Base-by-base conservation (phyloP, 2,113 vertebrate species). In the Mesembrinibis cayennensis region DNA sequence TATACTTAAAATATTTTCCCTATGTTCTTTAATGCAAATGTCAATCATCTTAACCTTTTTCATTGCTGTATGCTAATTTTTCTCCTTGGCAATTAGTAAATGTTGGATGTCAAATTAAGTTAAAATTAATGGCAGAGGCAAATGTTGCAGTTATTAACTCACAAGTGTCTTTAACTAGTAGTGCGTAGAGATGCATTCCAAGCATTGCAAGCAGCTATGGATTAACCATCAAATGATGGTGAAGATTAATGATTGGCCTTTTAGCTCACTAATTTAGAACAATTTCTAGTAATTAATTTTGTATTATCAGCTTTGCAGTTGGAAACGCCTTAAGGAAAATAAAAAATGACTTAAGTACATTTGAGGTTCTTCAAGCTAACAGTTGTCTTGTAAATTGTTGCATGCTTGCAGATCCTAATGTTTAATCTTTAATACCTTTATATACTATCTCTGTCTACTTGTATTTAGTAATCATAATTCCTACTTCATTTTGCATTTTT, bases 231-330 rank as follows among this genome's bases (percentile, higher is more conserved):
- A 99, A 97, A 98, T 98, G 97, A 97, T 95, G 98, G 98, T 96
- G 98, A 99, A 99, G 99, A 99, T 99, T 99, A 99, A 99, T 99
- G 99, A 98, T 98, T 98, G 96, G 94, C 98, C 98, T 98, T 99
- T 99, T 99, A 99, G 98, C 98, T 97, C 97, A 97, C 99, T 99
- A 99, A 99, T 99, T 99, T 99, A 99, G 99, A 98, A 99, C 98
- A 99, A 99, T 99, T 99, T 99, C 98, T 98, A 95, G 98, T 99
- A 99, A 99, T 99, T 99, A 99, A 99, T 99, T 99, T 98, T 98
- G 98, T 98, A 99, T 99, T 99, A 99, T 99, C 98, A 98, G 98
- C 97, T 97, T 98, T 98, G 98, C 98, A 98, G 97, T 98, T 97
- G 97, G 97, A 98, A 98, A 98, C 97, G 97, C 96, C 98, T 98